These are phyloP conservation scores for Sipha maydis DNA, from an alignment of 2,888 invertebrate species.

Conservation along the genomic window DNA sequence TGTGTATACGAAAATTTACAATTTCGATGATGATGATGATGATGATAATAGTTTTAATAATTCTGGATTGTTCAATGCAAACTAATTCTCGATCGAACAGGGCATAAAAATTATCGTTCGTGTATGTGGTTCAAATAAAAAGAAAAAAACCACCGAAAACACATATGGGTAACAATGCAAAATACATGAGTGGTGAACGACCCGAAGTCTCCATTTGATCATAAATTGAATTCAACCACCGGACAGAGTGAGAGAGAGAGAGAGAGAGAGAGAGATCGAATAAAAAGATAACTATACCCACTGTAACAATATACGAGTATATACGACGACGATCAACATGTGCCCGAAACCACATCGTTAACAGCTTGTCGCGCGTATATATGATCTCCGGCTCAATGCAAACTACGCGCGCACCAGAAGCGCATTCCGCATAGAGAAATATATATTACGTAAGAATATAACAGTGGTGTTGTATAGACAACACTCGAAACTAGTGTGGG, in stretches of 20 bases:
- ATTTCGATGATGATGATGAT: neutral
- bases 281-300: constrained; percentile 21
- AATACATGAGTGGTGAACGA: constrained; percentile 29
- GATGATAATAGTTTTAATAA: neutral
- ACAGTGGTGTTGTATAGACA: neutral
- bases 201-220: constrained; percentile 16
- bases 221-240: constrained; percentile 54
- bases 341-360: constrained; percentile 37
- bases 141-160: constrained; percentile 1
- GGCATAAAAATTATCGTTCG: neutral
- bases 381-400: neutral
- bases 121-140: neutral
- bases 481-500: neutral
- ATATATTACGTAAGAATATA: neutral
- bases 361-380: constrained; percentile 14
- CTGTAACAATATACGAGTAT: neutral
- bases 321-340: constrained; percentile 16
- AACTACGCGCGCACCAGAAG: constrained; percentile 5
- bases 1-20: too few species aligned
- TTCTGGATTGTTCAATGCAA: neutral
- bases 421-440: constrained; percentile 11
- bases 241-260: neutral
- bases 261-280: neutral
- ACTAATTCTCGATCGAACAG: neutral
- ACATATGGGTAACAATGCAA: neutral